phyloP scores from a whole-genome alignment of 2,888 invertebrate genomes.

The Macrosiphum euphorbiae region DNA sequence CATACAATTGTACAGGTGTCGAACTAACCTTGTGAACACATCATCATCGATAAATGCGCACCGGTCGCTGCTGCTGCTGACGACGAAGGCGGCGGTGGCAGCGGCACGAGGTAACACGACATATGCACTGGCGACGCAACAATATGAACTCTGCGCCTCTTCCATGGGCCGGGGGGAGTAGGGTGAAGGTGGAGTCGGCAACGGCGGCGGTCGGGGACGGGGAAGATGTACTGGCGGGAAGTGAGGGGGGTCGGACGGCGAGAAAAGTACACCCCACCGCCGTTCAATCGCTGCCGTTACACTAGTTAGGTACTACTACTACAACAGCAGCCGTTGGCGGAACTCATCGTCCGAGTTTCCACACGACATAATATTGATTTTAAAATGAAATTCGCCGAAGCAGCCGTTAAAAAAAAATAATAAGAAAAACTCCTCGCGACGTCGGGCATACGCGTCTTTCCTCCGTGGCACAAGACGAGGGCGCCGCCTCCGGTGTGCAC shows the following conservation, averaged over 20 bases:
- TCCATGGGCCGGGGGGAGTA: conserved; percentile 52
- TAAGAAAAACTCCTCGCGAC: conserved; percentile 6
- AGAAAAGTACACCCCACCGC: conserved; percentile 61
- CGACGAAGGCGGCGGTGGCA: conserved; percentile 38
- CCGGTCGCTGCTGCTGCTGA: conserved; percentile 57
- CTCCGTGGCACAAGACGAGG: background rate
- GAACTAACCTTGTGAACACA: conserved; percentile 64
- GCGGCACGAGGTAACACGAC: conserved; percentile 64
- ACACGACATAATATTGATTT: conserved; percentile 64
- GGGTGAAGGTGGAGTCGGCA: background rate
- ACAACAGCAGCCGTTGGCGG: background rate
- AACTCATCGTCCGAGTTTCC: conserved; percentile 63
- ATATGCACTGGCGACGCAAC: conserved; percentile 65
- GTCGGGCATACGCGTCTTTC: background rate
- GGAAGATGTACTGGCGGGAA: background rate
- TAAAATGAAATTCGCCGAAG: conserved; percentile 58
- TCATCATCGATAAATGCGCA: conserved; percentile 64
- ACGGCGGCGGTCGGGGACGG: background rate
- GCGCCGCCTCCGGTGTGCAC: background rate
- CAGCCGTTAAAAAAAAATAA: conserved; percentile 33
- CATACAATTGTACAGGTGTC: conserved; percentile 51
- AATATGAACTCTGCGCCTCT: conserved; percentile 64
- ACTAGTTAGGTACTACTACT: conserved; percentile 8
- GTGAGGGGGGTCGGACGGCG: background rate
- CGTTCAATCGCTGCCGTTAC: conserved; percentile 54